Conservation (phyloP, 2,113 vertebrate species). For the Steatornis caripensis region DNA sequence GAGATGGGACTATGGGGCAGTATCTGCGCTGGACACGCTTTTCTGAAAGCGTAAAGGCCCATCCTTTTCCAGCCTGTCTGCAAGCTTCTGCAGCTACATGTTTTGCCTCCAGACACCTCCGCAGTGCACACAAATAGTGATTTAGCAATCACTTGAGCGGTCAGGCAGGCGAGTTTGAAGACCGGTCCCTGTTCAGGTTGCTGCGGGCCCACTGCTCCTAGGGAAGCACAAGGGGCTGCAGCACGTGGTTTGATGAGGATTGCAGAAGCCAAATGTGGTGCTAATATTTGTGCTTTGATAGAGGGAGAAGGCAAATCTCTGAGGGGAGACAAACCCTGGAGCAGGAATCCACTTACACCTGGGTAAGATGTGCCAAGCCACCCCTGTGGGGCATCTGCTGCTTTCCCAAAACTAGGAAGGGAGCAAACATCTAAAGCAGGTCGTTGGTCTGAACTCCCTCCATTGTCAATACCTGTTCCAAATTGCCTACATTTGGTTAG, state of each 20-base stretch:
- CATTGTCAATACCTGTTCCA: not conserved
- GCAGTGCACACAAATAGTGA: not conserved
- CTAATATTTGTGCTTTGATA: not conserved
- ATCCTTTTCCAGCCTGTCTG: not conserved
- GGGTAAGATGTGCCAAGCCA: not conserved
- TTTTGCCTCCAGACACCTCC: not conserved
- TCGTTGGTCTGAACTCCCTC: not conserved
- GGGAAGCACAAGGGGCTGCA: not conserved
- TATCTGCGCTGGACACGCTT: not conserved
- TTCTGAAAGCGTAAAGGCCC: not conserved
- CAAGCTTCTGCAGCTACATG: not conserved
- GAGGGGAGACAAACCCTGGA: not conserved
- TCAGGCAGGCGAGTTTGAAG: not conserved
- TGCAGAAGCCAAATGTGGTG: not conserved
- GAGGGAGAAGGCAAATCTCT: not conserved
- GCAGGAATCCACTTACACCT: not conserved
- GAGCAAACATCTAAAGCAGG: not conserved
- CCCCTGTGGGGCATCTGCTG: not conserved
- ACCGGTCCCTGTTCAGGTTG: too few relatives aligned
- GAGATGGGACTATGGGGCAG: accelerated
- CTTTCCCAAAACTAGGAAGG: not conserved
- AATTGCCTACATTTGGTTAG: not conserved
- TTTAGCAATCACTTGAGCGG: not conserved
- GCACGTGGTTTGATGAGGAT: not conserved
- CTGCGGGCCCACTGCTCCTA: accelerated